Evolutionary conservation across 2,888 invertebrate genomes (phyloP).

Genomic region (Yponomeuta sedellus): DNA sequence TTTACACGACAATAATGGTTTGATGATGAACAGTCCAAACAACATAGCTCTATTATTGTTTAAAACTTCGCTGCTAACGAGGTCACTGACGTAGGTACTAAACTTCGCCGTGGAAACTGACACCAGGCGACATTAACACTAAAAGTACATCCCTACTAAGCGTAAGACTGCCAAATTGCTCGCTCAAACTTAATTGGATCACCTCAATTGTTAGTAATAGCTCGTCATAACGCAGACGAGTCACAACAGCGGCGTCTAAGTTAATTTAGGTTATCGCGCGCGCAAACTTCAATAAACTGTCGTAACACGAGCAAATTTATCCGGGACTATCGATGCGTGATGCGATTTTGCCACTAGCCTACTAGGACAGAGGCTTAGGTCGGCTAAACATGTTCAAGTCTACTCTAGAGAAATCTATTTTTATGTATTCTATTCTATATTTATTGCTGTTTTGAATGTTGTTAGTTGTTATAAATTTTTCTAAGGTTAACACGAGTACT

Average conservation of each 20-base stretch:
- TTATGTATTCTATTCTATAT: too few species aligned
- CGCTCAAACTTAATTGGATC: background rate
- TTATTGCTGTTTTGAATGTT: too few species aligned
- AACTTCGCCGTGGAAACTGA: background rate
- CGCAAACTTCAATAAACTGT: background rate
- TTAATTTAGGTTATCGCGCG: background rate
- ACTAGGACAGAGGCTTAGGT: background rate
- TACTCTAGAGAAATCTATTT: too few species aligned
- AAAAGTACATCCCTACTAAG: background rate
- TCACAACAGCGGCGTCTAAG: background rate
- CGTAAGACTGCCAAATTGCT: background rate
- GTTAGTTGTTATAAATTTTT: too few species aligned
- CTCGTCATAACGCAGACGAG: background rate
- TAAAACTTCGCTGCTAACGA: too few species aligned
- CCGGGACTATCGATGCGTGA: conserved; percentile 8
- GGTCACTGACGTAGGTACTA: too few species aligned
- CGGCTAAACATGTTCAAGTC: too few species aligned
- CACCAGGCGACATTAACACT: background rate
- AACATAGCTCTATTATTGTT: too few species aligned
- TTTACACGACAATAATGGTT: too few species aligned
- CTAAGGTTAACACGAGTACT: too few species aligned
- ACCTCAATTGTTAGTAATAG: background rate
- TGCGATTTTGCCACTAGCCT: background rate
- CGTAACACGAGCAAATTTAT: background rate
- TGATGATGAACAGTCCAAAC: too few species aligned